Evolutionary conservation across 2,888 invertebrate species (phyloP), one percentile per base, ranked within the genome.

Genomic region (Agrochola circellaris): DNA sequence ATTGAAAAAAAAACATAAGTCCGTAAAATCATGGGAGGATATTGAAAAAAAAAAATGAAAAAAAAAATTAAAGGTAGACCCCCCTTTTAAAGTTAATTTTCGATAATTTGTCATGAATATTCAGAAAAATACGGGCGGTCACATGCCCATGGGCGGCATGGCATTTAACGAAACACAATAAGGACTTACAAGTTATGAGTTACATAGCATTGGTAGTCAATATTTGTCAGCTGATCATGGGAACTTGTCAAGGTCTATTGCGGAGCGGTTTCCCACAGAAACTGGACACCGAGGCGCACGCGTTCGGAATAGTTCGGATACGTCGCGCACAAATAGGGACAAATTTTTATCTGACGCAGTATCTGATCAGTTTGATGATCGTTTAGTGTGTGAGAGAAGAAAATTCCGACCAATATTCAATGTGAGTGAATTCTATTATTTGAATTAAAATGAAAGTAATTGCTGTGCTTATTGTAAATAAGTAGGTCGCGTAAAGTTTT

Each of bases 241-340:
- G 89, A 90, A 88, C 81, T 83, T 76, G 83, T 77, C 89, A 88
- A 90, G 86, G 88, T 86, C 87, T 78, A 87, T 91, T 90, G 90
- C 89, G 87, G 91, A 88, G 86, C 81, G 88, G 92, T 93, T 95
- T 96, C 96, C 95, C 96, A 96, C 92, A 91, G 96, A 92, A 95
- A 96, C 91, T 89, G 88, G 93, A 96, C 90, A 95, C 93, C 87
- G 84, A 83, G 87, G 81, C 85, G 73, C 87, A 92, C 91, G 91
- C 90, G 94, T 75, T 86, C 34, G 17, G n/a, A 68, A 68, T 68
- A 34, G 51, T 54, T 68, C 67, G 75, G 81, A 80, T 86, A 87
- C 88, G 84, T 74, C 73, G 60, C 73, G 89, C 87, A 91, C 90
- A 89, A 87, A 86, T 86, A 84, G 84, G 84, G 87, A 86, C 89